A percentile compares a stretch with the other conserved stretches of the same genome.
phyloP scores from a whole-genome alignment of 2,797 vertebrate genomes.

The Sebastes oblongus region DNA sequence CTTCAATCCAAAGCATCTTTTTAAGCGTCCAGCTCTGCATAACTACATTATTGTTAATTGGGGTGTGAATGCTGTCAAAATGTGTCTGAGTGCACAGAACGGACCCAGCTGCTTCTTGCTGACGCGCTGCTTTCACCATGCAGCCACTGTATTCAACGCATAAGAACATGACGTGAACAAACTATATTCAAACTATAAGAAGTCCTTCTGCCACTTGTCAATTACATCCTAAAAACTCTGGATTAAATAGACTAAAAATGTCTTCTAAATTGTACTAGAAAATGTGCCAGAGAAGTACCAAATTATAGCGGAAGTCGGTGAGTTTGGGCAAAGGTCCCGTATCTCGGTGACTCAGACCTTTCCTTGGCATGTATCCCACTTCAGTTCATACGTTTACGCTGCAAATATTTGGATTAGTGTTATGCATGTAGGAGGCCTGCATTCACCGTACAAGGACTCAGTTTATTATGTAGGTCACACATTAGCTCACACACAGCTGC shows the following conservation, averaged over 20 bases:
- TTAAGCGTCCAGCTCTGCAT: neutral
- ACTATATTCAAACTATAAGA: neutral
- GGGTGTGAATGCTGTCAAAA: conserved; percentile 32
- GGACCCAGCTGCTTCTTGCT: conserved; percentile 44
- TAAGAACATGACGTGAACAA: neutral
- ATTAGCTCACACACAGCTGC: conserved; percentile 13
- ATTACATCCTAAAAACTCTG: neutral
- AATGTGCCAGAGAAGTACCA: neutral
- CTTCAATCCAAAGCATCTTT: neutral
- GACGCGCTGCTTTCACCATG: neutral
- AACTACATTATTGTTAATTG: conserved; percentile 29
- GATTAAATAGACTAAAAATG: neutral
- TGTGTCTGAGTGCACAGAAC: conserved; percentile 7
- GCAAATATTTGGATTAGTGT: conserved; percentile 40
- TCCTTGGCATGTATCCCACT: neutral
- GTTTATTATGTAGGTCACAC: neutral
- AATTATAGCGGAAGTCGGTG: neutral
- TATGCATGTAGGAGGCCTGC: neutral
- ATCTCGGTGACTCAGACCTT: neutral
- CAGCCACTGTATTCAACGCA: neutral
- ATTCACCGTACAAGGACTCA: conserved; percentile 15
- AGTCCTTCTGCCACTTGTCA: neutral
- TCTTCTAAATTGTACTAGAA: neutral
- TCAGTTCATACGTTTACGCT: conserved; percentile 1
- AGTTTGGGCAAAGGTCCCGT: neutral